A percentile compares a stretch with the other conserved stretches of the same genome.
Conservation (phyloP, 1,140 invertebrate species). For the Anastatus disparis region DNA sequence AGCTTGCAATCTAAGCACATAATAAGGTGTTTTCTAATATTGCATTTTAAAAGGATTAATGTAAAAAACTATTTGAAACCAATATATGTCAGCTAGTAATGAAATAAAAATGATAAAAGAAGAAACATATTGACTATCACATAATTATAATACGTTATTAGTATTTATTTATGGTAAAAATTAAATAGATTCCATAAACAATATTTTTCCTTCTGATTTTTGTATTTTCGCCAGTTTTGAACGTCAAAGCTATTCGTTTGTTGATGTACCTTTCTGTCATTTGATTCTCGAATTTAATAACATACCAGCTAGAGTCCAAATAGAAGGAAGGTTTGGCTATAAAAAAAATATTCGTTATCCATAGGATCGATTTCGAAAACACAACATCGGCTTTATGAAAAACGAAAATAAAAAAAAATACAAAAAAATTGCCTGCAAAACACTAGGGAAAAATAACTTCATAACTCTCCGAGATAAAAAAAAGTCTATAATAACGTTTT, state of each 20-base stretch:
- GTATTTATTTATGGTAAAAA: too few species aligned
- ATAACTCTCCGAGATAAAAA: background rate
- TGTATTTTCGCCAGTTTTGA: background rate
- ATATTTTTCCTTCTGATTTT: background rate
- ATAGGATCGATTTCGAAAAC: slow-evolving; percentile 8
- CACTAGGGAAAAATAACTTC: background rate
- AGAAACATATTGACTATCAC: too few species aligned
- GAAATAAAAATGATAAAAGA: too few species aligned
- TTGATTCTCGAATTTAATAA: slow-evolving; percentile 11
- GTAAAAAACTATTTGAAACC: too few species aligned
- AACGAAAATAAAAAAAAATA: background rate
- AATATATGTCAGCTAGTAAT: too few species aligned
- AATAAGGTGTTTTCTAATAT: too few species aligned
- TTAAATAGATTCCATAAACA: too few species aligned
- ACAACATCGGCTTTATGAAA: background rate
- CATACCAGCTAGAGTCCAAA: background rate
- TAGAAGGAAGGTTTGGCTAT: background rate
- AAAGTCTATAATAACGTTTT: background rate
- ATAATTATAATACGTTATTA: too few species aligned
- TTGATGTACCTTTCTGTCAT: slow-evolving; percentile 4
- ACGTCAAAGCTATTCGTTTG: background rate
- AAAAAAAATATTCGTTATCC: background rate
- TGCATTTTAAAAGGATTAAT: too few species aligned
- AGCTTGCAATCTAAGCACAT: too few species aligned
- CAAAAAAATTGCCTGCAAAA: too few species aligned